Evolutionary conservation across 2,113 vertebrate genomes (phyloP).

Genomic region (Hippocampus abdominalis): DNA sequence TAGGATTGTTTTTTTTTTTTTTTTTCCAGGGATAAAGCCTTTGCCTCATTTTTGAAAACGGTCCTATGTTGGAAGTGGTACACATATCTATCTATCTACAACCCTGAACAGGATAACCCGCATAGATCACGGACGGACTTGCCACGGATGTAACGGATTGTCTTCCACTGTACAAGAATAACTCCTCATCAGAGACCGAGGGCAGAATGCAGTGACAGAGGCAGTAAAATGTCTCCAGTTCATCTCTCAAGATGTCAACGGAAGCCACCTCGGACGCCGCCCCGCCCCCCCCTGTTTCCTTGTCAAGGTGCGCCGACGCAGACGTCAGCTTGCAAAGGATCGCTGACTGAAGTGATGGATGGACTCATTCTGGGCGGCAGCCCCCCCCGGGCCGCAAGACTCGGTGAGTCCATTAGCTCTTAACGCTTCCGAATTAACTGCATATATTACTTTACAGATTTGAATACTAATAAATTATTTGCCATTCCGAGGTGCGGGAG

Average conservation of each 20-base stretch:
- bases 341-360: conserved; percentile 65
- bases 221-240: conserved; percentile 19
- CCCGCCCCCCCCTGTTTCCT: not conserved
- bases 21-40: too few relatives aligned
- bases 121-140: not conserved
- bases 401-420: conserved; percentile 66
- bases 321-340: conserved; percentile 48
- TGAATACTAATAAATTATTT: conserved; percentile 65
- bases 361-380: conserved; percentile 40
- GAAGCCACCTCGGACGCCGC: conserved; percentile 2
- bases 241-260: conserved; percentile 27
- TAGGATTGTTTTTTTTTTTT: too few relatives aligned
- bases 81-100: too few relatives aligned
- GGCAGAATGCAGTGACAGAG: conserved; percentile 48
- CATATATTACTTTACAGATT: conserved; percentile 54
- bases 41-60: too few relatives aligned
- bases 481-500: conserved; percentile 31
- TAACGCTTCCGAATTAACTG: conserved; percentile 62
- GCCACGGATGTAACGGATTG: not conserved
- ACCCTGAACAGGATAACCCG: not conserved
- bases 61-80: too few relatives aligned
- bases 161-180: not conserved
- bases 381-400: conserved; percentile 38
- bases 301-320: conserved; percentile 34
- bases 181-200: conserved; percentile 6